Percentiles rank a stretch among this genome's conserved stretches.
Conservation (phyloP, 1,140 invertebrate genomes). For the Dendroctonus ponderosae region DNA sequence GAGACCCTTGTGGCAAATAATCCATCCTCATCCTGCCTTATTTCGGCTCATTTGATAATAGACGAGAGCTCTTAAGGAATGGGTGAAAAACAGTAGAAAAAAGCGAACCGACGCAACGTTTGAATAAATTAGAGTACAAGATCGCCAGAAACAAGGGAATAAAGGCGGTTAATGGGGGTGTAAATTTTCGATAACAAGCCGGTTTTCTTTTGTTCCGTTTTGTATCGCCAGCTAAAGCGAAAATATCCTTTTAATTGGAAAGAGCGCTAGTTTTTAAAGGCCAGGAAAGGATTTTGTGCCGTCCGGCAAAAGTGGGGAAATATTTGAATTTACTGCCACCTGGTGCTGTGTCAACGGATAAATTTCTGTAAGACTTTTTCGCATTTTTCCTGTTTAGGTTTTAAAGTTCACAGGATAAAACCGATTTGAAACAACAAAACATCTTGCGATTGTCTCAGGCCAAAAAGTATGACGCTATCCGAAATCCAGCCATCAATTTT, state of each 20-base stretch:
- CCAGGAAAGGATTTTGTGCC: not conserved
- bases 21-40: too few species aligned
- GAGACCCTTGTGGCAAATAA: too few species aligned
- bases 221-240: slow-evolving; percentile 28
- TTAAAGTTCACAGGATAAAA: too few species aligned
- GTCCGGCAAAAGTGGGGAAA: slow-evolving; percentile 5
- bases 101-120: slow-evolving; percentile 15
- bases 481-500: slow-evolving; percentile 5
- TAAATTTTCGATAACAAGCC: slow-evolving; percentile 34
- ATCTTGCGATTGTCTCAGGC: too few species aligned
- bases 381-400: too few species aligned
- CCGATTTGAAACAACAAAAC: too few species aligned
- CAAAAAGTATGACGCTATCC: not conserved
- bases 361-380: too few species aligned
- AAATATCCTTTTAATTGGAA: slow-evolving; percentile 31
- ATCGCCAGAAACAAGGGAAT: slow-evolving; percentile 13
- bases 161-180: slow-evolving; percentile 29
- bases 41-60: not conserved
- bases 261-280: slow-evolving; percentile 22
- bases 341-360: too few species aligned
- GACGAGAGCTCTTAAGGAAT: not conserved
- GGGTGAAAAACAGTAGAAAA: slow-evolving; percentile 4
- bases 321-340: slow-evolving; percentile 5
- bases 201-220: slow-evolving; percentile 23
- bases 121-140: slow-evolving; percentile 27